Percentiles rank a stretch among this genome's conserved stretches.
These are phyloP conservation scores for Platysternon megacephalum DNA, from an alignment of 2,113 vertebrate species.

Conservation along the genomic window DNA sequence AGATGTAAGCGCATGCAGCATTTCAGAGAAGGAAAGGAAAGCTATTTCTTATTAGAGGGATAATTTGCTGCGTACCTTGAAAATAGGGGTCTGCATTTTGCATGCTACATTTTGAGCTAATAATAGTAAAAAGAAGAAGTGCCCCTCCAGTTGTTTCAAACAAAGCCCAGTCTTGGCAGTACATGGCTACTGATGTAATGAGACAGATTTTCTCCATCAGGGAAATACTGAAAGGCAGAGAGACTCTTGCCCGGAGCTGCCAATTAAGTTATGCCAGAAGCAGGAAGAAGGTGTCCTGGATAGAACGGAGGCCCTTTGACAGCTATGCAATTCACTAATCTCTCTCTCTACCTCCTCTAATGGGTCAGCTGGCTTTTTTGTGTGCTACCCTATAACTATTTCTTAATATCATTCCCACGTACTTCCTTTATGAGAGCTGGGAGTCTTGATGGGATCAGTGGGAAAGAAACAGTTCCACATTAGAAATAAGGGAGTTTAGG, in stretches of 20 bases:
- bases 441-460: constrained; percentile 62
- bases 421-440: not conserved
- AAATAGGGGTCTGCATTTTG: constrained; percentile 61
- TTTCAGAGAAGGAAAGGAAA: constrained; percentile 55
- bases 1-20: constrained; percentile 52
- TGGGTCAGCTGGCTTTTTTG: constrained; percentile 47
- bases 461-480: constrained; percentile 50
- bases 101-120: constrained; percentile 44
- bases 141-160: constrained; percentile 58
- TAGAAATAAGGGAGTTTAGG: not conserved
- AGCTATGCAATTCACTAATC: constrained; percentile 43
- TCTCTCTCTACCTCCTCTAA: constrained; percentile 15
- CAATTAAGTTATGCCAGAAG: not conserved
- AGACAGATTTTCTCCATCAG: not conserved
- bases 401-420: constrained; percentile 41
- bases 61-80: constrained; percentile 67
- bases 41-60: constrained; percentile 44
- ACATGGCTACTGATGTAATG: constrained; percentile 2
- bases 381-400: not conserved
- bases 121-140: constrained; percentile 39
- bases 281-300: not conserved
- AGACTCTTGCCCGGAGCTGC: not conserved
- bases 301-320: not conserved
- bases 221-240: not conserved
- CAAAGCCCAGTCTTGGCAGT: constrained; percentile 49